Evolutionary conservation across 2,888 invertebrate genomes (phyloP).

Genomic region (Phymatocera aterrima): DNA sequence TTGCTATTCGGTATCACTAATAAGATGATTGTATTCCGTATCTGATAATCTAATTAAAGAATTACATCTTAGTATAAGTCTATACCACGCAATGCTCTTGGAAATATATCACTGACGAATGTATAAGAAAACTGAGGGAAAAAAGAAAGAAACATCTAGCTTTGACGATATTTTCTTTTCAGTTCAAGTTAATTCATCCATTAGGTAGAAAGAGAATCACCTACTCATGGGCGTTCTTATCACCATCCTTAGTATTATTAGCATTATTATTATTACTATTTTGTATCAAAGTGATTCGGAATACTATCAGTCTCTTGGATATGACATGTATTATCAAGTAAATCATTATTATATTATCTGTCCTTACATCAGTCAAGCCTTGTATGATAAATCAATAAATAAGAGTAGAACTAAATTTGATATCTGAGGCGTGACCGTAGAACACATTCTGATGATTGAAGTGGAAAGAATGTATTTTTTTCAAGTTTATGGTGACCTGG

Average conservation of each 20-base stretch:
- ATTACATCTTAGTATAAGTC: constrained; percentile 1
- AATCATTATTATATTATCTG: constrained; percentile 10
- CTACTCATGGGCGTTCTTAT: background rate
- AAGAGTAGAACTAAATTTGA: constrained; percentile 2
- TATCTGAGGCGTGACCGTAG: constrained; percentile 31
- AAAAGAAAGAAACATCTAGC: background rate
- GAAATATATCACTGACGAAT: background rate
- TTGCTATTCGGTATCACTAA: constrained; percentile 3
- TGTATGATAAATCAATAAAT: constrained; percentile 28
- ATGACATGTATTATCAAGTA: constrained; percentile 11
- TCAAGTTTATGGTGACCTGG: background rate
- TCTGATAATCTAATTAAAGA: constrained; percentile 27
- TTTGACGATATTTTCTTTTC: background rate
- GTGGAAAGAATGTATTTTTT: background rate
- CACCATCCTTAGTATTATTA: background rate
- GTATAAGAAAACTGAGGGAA: background rate
- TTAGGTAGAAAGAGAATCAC: background rate
- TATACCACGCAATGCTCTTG: background rate
- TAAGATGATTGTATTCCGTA: constrained; percentile 4
- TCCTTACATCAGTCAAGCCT: constrained; percentile 8
- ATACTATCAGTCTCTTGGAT: background rate
- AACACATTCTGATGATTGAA: background rate
- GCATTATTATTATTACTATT: background rate
- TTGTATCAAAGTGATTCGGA: background rate
- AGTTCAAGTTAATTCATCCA: background rate